Evolutionary conservation across 2,113 vertebrate genomes (phyloP), one percentile per base, ranked within the genome.

Genomic region (Tyto alba): DNA sequence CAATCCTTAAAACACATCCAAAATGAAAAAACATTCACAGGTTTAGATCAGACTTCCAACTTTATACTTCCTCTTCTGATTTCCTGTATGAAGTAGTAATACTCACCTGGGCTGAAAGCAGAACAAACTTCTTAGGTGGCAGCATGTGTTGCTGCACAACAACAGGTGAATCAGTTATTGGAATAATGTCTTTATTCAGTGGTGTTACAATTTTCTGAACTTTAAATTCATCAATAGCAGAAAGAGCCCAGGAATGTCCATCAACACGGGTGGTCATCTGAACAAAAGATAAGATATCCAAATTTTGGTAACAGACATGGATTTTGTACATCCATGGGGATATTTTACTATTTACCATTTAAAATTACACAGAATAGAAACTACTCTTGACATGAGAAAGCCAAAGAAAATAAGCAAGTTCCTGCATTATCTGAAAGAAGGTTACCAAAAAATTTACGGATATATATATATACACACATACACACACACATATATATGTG

Each of bases 161-260:
- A 89, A 99, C 98, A 16, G 99, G 99, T 3, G 99, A 98, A 89
- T 99, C 99, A 1, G 99, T 99, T 95, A 99, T 94, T 9, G 99
- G 99, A 96, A 99, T 98, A 36, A 97, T 88, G 6, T 99, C 99
- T 93, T 98, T 99, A 95, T 99, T 99, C 75, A 99, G 97, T 0
- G 98, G 99, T n/a, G 98, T 99, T 27, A 98, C 96, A 64, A 99
- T 98, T 97, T 98, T 99, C 72, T 97, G 97, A 41, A 98, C 95
- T 92, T 97, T 99, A 50, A 97, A 96, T 27, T 99, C 99, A 88
- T 98, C 98, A 2, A 99, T 97, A 55, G 99, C 98, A 96, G 99
- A 99, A 81, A 99, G 98, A 88, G 99, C 99, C 99, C 99, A 99
- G 3, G 99, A 98, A 97, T 99, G 99, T 40, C 99, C 99, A 93